Conservation (phyloP, 2,888 invertebrate genomes). For the Drosophila borborema region DNA sequence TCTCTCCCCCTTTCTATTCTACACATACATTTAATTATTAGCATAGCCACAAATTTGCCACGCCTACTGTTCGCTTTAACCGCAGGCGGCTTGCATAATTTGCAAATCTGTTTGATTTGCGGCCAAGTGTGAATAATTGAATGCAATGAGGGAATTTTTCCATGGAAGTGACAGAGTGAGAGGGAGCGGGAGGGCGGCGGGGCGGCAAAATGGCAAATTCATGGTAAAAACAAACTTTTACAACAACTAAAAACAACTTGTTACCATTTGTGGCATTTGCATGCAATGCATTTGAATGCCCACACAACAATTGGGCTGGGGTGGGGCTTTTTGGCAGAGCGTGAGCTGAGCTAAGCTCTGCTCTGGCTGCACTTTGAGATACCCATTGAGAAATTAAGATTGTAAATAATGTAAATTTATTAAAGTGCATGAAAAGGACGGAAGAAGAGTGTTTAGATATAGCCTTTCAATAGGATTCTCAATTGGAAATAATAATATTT, state of each 20-base stretch:
- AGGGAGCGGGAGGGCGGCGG: background rate
- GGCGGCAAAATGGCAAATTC: constrained; percentile 5
- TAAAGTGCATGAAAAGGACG: too few relatives aligned
- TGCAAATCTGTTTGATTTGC: constrained; percentile 51
- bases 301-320: constrained; percentile 12
- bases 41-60: background rate
- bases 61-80: constrained; percentile 1
- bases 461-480: background rate
- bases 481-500: background rate
- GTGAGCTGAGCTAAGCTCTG: too few relatives aligned
- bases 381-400: background rate
- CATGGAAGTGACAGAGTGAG: background rate
- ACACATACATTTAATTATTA: background rate
- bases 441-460: too few relatives aligned
- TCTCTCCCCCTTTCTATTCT: background rate
- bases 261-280: constrained; percentile 34
- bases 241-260: constrained; percentile 33
- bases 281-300: constrained; percentile 30
- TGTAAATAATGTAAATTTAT: background rate
- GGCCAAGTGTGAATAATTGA: constrained; percentile 48
- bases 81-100: constrained; percentile 40
- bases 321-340: background rate
- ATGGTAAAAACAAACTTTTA: constrained; percentile 21
- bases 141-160: constrained; percentile 21
- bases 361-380: background rate